Evolutionary conservation across 2,888 invertebrate species (phyloP).

Genomic region (Silvanus unidentatus): DNA sequence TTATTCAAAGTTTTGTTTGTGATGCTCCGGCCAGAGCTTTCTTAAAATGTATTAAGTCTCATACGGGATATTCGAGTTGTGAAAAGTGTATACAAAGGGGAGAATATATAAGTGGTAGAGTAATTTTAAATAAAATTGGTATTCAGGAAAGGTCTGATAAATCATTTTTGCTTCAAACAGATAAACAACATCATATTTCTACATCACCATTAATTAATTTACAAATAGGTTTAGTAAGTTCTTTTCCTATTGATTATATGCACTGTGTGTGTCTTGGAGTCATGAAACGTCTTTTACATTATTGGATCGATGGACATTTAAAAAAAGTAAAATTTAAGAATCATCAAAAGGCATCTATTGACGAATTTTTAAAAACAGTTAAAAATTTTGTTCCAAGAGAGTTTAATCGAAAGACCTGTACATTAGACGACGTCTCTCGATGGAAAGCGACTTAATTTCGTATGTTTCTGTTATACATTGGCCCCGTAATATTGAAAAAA

Average conservation of each 20-base stretch:
- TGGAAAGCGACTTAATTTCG: slow-evolving; percentile 14
- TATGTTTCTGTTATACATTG: slow-evolving; percentile 12
- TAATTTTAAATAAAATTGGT: not conserved
- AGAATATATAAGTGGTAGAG: not conserved
- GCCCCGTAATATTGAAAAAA: slow-evolving; percentile 9
- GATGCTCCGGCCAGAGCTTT: not conserved
- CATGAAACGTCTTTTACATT: slow-evolving; percentile 8
- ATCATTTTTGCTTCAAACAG: slow-evolving; percentile 1
- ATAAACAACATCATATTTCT: slow-evolving; percentile 1
- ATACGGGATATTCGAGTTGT: not conserved
- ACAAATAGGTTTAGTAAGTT: slow-evolving; percentile 6
- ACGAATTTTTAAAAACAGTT: slow-evolving; percentile 1
- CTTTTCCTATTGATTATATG: slow-evolving; percentile 13
- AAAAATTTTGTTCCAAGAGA: slow-evolving; percentile 9
- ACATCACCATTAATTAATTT: slow-evolving; percentile 7
- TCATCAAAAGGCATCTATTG: slow-evolving; percentile 7
- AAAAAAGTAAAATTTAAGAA: slow-evolving; percentile 4
- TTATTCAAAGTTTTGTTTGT: not conserved
- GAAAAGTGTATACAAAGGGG: not conserved
- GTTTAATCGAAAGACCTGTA: slow-evolving; percentile 9
- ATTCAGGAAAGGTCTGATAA: not conserved
- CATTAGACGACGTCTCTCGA: slow-evolving; percentile 7
- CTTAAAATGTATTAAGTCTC: not conserved
- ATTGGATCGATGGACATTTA: slow-evolving; percentile 9
- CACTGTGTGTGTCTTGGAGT: slow-evolving; percentile 12